Evolutionary conservation across 2,888 invertebrate genomes (phyloP), one percentile per base, ranked within the genome.

Genomic region (Pachliopta kotzebuea): DNA sequence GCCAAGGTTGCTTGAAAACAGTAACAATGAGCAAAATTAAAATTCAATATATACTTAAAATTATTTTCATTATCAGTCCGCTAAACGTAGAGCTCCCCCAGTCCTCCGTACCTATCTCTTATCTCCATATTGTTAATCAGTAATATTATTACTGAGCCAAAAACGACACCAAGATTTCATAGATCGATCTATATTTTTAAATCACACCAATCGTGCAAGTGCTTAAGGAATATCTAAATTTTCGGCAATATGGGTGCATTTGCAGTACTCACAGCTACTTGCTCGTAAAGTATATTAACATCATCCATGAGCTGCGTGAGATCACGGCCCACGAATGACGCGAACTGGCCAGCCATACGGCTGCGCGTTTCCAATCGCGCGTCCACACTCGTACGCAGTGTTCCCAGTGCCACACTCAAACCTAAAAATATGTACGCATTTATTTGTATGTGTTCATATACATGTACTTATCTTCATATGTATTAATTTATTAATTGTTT

Each of bases 271-370:
- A 96, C 96, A 86, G 93, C 90, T 50, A 95, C 94, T 83, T 96
- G 95, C 23, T 95, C 94, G 73, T 95, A 94, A 58, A 97, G 93
- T 59, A 92, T 93, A 63, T 95, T 95, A 68, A 97, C 94, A 71
- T 96, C 95, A 50, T 94, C 92, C 75, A 95, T 95, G 18, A 98
- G 92, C 0, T 92, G 88, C 76, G 93, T 93, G 52, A 97, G 96
- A 75, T 98, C 97, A 70, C 94, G 95, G 69, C 95, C 95, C 70
- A 98, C 93, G 70, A 94, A 94, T 56, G 93, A 93, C 67, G 95
- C 95, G 75, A 98, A 95, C 75, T 94, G 88, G 26, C 93, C 93
- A 9, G 97, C 93, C 59, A 96, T 93, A 62, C 94, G 94, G 26
- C 93, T 92, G 52, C 94, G 93, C 55, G 96, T 95, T 65, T 95